Conservation (phyloP, 2,113 vertebrate genomes). For the Geococcyx californianus region DNA sequence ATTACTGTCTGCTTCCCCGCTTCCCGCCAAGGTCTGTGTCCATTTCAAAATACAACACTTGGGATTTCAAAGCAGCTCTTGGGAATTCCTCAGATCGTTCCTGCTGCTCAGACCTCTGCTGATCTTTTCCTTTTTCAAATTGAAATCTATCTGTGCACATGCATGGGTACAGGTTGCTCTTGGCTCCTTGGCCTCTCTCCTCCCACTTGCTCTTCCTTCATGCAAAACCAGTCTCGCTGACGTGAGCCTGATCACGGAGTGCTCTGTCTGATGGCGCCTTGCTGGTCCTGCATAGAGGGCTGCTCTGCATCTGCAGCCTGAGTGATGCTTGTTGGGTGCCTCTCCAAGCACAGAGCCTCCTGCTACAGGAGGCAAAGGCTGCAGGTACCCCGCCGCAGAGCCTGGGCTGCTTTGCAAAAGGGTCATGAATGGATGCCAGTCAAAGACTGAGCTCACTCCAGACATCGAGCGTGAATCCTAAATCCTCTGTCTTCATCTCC, state of each 20-base stretch:
- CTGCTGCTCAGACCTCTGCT: neutral
- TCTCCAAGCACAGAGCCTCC: neutral
- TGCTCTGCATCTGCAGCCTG: neutral
- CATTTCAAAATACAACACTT: conserved; percentile 30
- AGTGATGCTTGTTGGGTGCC: neutral
- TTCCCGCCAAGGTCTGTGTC: conserved; percentile 47
- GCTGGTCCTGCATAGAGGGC: neutral
- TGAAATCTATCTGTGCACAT: neutral
- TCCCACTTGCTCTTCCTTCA: neutral
- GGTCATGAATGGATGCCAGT: neutral
- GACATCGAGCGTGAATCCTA: neutral
- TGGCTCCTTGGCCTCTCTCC: neutral
- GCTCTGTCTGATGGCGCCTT: neutral
- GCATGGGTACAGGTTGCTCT: neutral
- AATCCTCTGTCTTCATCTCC: neutral
- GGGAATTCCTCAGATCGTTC: conserved; percentile 2
- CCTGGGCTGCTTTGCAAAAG: neutral
- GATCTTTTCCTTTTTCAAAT: neutral
- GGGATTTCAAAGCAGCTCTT: conserved; percentile 13
- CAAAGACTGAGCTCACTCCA: neutral
- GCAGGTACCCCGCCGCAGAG: neutral
- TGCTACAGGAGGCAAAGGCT: neutral
- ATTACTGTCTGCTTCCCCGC: conserved; percentile 46
- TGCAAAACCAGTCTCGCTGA: neutral
- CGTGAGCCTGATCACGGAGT: neutral